Percentiles rank a stretch among this genome's conserved stretches.
These are phyloP conservation scores for Lutjanus erythropterus DNA, from an alignment of 2,113 vertebrate genomes.

Conservation along the genomic window DNA sequence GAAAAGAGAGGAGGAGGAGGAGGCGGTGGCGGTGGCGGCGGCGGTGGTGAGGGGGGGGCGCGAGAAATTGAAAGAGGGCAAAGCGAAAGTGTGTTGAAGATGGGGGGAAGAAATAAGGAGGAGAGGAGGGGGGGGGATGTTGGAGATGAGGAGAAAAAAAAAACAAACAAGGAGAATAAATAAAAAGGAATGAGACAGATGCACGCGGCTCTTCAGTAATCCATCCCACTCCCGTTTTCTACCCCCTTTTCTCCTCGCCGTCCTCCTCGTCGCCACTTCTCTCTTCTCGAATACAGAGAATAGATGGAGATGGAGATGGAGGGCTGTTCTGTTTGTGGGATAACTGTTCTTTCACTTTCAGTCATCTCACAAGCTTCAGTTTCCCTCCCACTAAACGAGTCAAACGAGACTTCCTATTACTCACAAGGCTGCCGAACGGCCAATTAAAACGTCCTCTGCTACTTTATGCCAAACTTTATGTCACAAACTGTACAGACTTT, in stretches of 20 bases:
- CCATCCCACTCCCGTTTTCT: constrained; percentile 52
- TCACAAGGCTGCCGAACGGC: constrained; percentile 12
- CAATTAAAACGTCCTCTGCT: constrained; percentile 12
- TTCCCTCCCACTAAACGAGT: constrained; percentile 42
- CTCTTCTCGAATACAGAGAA: constrained; percentile 52
- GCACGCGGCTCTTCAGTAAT: constrained; percentile 76
- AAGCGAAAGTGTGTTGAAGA: constrained; percentile 80
- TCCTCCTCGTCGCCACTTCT: constrained; percentile 2
- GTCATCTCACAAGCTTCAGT: constrained; percentile 62
- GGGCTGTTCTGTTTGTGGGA: constrained; percentile 67
- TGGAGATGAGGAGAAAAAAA: constrained; percentile 63
- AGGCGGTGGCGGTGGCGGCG: neutral
- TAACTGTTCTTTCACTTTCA: constrained; percentile 79
- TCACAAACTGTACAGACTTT: neutral
- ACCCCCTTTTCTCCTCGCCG: constrained; percentile 37
- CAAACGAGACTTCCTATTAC: constrained; percentile 38
- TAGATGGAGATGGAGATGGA: constrained; percentile 25
- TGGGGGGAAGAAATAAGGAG: constrained; percentile 60
- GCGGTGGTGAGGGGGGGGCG: constrained; percentile 12
- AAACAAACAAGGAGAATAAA: constrained; percentile 84
- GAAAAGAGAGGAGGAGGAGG: constrained; percentile 59
- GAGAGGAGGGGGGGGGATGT: constrained; percentile 30
- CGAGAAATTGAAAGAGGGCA: constrained; percentile 74
- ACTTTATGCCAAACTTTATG: constrained; percentile 6
- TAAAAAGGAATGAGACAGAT: constrained; percentile 83